These are phyloP conservation scores for Clupea harengus DNA, from an alignment of 2,113 vertebrate genomes.

Conservation along the genomic window DNA sequence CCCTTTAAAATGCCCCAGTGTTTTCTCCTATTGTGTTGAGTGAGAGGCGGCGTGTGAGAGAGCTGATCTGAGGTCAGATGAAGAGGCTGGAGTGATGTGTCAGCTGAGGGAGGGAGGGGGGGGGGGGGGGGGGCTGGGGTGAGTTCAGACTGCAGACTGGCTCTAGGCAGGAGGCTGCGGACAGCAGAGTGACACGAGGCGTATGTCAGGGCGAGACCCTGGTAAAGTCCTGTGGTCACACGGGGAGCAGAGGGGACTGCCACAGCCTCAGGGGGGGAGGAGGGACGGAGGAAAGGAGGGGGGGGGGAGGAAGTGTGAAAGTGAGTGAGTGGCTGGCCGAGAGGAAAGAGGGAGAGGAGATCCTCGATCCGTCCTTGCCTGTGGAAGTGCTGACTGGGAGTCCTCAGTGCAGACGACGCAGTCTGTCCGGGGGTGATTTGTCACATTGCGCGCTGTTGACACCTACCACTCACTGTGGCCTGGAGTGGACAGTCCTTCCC, in stretches of 20 bases:
- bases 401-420: conserved; percentile 62
- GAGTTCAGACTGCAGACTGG: conserved; percentile 52
- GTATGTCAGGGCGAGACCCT: conserved; percentile 70
- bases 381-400: conserved; percentile 57
- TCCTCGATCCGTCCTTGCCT: conserved; percentile 61
- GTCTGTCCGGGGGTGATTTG: conserved; percentile 62
- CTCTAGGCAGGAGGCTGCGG: conserved; percentile 53
- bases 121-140: background rate
- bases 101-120: background rate
- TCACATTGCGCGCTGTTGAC: conserved; percentile 68
- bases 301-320: conserved; percentile 51
- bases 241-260: conserved; percentile 58
- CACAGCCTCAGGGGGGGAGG: conserved; percentile 43
- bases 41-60: background rate
- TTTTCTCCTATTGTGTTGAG: background rate
- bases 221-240: conserved; percentile 67
- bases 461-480: conserved; percentile 62
- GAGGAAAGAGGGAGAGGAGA: conserved; percentile 45
- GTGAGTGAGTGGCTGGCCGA: conserved; percentile 62
- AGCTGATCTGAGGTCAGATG: conserved; percentile 9
- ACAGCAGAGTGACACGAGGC: conserved; percentile 62
- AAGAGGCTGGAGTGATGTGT: background rate
- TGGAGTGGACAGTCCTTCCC: conserved; percentile 60
- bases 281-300: background rate
- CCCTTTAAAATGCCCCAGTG: background rate